These are phyloP conservation scores for Amiota mariae DNA, from an alignment of 2,888 invertebrate species.

Conservation along the genomic window DNA sequence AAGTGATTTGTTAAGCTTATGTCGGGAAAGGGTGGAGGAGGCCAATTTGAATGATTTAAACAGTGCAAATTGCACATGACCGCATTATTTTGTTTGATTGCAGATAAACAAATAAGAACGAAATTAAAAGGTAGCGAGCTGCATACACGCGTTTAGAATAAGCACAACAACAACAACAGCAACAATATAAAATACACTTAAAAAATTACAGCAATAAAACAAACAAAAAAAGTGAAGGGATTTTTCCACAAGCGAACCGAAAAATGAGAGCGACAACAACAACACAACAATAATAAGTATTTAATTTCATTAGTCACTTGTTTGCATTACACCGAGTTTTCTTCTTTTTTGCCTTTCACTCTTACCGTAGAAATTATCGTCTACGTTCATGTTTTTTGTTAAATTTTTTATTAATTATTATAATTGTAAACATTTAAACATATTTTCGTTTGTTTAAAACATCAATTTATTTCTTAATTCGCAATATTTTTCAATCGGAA, in stretches of 20 bases:
- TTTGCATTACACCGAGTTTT: slow-evolving; percentile 3
- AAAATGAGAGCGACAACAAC: slow-evolving; percentile 12
- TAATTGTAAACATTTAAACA: slow-evolving; percentile 22
- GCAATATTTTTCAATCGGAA: neutral
- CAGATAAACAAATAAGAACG: slow-evolving; percentile 1
- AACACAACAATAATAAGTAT: slow-evolving; percentile 10
- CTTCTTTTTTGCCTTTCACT: neutral
- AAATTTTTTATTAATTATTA: slow-evolving; percentile 18
- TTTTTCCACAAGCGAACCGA: neutral
- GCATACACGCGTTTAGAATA: no score
- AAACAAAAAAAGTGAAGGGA: slow-evolving; percentile 29
- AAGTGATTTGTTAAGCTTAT: no score
- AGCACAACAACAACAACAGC: neutral
- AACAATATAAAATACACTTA: neutral
- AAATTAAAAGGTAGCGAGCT: no score
- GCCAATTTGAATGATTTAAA: no score
- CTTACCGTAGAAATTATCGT: slow-evolving; percentile 54
- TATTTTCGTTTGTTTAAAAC: neutral
- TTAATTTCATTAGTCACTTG: slow-evolving; percentile 17
- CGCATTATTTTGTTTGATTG: slow-evolving; percentile 1
- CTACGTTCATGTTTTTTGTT: slow-evolving; percentile 48
- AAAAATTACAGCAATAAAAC: slow-evolving; percentile 2
- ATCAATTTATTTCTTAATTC: neutral
- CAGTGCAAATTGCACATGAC: neutral
- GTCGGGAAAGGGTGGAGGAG: no score